Evolutionary conservation across 2,888 invertebrate genomes (phyloP).

Genomic region (Elysia crispata): DNA sequence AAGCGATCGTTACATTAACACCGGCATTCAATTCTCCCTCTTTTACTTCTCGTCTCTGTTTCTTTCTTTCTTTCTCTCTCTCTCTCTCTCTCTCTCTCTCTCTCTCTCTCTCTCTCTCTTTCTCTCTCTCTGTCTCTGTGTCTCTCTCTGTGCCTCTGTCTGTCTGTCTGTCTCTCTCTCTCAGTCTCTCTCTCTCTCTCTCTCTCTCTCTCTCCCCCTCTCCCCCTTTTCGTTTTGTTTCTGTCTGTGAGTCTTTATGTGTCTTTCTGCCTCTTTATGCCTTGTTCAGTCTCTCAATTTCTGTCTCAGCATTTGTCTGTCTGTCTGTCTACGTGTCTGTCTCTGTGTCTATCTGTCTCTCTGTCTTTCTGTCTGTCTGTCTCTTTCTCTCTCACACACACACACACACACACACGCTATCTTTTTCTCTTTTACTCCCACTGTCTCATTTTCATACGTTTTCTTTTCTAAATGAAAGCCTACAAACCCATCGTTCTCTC

Average conservation of each 20-base stretch:
- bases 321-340: neutral
- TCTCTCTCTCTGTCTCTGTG: neutral
- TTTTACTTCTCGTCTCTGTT: neutral
- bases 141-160: neutral
- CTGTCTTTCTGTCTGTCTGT: neutral
- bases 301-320: conserved; percentile 14
- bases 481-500: too few relatives aligned
- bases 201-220: neutral
- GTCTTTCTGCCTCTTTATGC: neutral
- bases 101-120: neutral
- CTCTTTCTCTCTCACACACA: neutral
- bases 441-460: too few relatives aligned
- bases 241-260: neutral
- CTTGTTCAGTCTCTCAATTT: neutral
- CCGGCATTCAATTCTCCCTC: neutral
- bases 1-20: neutral
- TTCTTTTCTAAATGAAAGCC: too few relatives aligned
- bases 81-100: neutral
- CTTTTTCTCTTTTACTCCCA: too few relatives aligned
- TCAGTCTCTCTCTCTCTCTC: neutral
- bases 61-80: neutral
- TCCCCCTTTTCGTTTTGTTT: neutral
- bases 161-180: conserved; percentile 7
- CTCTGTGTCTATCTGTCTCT: neutral
- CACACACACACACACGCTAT: too few relatives aligned